These are phyloP conservation scores for Nasonovia ribisnigri DNA, from an alignment of 2,888 invertebrate species.

Conservation along the genomic window DNA sequence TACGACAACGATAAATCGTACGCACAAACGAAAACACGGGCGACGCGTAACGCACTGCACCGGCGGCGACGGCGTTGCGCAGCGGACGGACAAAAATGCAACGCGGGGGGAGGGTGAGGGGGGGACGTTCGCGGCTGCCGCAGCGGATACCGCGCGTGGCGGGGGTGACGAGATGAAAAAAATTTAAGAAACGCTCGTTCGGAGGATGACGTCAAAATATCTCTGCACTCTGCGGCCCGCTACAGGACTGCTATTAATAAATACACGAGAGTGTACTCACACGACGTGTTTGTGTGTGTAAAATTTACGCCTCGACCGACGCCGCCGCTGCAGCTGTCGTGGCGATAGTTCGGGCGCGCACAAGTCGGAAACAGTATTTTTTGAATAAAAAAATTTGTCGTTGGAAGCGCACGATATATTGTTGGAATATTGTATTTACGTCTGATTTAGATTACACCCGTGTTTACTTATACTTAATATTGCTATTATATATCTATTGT, in stretches of 20 bases:
- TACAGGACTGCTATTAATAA: slow-evolving; percentile 49
- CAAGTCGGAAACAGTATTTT: not conserved
- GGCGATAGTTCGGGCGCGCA: not conserved
- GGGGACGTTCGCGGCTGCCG: not conserved
- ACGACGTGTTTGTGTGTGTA: not conserved
- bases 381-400: not conserved
- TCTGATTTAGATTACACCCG: too few species aligned
- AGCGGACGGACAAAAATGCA: slow-evolving; percentile 37
- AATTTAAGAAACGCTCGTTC: not conserved
- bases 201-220: slow-evolving; percentile 58
- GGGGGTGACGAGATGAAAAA: slow-evolving; percentile 37
- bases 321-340: not conserved
- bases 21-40: slow-evolving; percentile 14
- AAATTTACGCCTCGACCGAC: not conserved
- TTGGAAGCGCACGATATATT: not conserved
- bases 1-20: not conserved
- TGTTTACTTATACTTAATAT: too few species aligned
- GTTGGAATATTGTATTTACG: too few species aligned
- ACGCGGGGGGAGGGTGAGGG: slow-evolving; percentile 33
- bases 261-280: not conserved
- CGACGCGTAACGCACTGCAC: slow-evolving; percentile 49
- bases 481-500: too few species aligned
- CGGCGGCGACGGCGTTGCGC: slow-evolving; percentile 6
- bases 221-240: not conserved
- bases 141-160: not conserved